Conservation (phyloP, 2,113 vertebrate species). For the Elaphurus davidianus region DNA sequence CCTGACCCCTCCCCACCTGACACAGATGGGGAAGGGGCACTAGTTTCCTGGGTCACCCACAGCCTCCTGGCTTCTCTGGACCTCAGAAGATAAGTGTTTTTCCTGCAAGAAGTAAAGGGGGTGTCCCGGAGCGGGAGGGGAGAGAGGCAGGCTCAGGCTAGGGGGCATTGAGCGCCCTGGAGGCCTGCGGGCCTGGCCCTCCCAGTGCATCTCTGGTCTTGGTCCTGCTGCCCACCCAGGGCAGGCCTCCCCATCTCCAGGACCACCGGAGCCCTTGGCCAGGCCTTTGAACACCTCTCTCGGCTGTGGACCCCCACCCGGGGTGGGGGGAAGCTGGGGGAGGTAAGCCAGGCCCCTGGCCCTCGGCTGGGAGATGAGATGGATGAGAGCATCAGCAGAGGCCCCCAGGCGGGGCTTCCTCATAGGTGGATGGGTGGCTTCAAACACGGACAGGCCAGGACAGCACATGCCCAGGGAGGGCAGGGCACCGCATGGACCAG, state of each 20-base stretch:
- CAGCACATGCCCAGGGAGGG: fast-evolving
- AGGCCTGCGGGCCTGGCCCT: background rate
- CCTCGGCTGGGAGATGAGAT: fast-evolving
- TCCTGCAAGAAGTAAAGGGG: background rate
- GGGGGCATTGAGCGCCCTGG: background rate
- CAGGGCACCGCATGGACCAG: fast-evolving
- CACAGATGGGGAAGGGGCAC: background rate
- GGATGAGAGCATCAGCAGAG: fast-evolving
- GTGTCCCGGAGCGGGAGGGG: background rate
- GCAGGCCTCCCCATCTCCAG: background rate
- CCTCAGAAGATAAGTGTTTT: background rate
- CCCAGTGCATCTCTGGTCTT: fast-evolving
- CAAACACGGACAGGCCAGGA: fast-evolving
- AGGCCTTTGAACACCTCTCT: background rate
- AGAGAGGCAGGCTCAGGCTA: background rate
- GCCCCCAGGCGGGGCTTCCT: background rate
- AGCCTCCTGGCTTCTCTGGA: background rate
- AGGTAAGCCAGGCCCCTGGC: background rate
- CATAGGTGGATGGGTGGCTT: fast-evolving
- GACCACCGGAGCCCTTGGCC: background rate
- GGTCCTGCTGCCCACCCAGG: background rate
- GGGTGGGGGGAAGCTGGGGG: background rate
- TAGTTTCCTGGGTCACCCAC: background rate
- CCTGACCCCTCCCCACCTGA: background rate
- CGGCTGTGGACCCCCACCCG: background rate